These are phyloP conservation scores for Drosophila bunnanda DNA, from an alignment of 2,888 invertebrate genomes.

Conservation along the genomic window DNA sequence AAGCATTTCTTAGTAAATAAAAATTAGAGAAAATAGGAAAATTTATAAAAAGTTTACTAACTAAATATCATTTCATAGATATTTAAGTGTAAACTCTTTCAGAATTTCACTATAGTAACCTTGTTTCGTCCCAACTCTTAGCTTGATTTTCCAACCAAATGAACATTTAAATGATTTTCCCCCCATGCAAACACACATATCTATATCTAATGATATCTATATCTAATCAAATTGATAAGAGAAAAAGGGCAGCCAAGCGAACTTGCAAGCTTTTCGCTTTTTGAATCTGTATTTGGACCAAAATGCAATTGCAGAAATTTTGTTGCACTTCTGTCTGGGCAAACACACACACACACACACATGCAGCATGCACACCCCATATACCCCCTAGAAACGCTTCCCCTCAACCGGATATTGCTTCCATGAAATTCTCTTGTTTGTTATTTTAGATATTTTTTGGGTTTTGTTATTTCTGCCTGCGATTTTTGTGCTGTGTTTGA, in stretches of 20 bases:
- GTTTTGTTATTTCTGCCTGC: conserved; percentile 25
- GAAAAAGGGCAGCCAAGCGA: neutral
- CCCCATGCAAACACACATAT: neutral
- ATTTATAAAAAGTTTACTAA: too few relatives aligned
- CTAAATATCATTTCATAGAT: neutral
- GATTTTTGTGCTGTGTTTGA: conserved; percentile 26
- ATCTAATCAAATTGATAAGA: conserved; percentile 18
- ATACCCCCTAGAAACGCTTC: neutral
- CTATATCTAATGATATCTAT: neutral
- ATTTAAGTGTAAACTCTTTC: neutral
- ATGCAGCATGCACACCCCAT: neutral
- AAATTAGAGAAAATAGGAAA: too few relatives aligned
- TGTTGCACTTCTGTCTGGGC: conserved; percentile 28
- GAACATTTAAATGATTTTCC: conserved; percentile 1
- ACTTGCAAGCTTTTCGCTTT: conserved; percentile 13
- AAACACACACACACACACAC: conserved; percentile 9
- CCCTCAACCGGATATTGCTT: conserved; percentile 18
- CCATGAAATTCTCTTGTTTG: conserved; percentile 53
- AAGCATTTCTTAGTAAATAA: too few relatives aligned
- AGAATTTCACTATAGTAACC: neutral
- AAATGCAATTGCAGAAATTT: conserved; percentile 13
- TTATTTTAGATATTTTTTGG: conserved; percentile 53
- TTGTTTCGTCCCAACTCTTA: neutral
- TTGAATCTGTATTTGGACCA: neutral
- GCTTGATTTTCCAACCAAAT: neutral